Base-by-base conservation (phyloP, 2,888 invertebrate species). In the Caenorhabditis japonica region DNA sequence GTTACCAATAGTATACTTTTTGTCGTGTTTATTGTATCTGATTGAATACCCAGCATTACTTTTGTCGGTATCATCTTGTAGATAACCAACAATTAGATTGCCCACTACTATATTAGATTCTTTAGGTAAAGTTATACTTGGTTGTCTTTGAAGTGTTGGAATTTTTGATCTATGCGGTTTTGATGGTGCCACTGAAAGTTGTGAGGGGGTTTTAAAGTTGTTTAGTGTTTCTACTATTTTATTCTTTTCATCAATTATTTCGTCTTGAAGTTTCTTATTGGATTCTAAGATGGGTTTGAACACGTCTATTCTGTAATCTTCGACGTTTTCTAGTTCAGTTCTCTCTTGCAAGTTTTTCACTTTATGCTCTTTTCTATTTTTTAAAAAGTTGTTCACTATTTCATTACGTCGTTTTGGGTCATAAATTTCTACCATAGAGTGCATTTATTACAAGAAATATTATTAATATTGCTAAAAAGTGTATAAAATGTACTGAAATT, bases 211-310 rank as follows among this genome's bases (percentile, higher is more conserved):
- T n/a, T n/a, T n/a, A n/a, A 49, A 51, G 3, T 25, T 43, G 46
- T 79, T 76, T 7, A 79, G 55, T 33, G 77, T 79, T 71, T 77
- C 36, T 51, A 77, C 75, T 64, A 79, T 79, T 44, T 79, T 75
- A 41, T 79, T 79, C 51, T 76, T 76, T 39, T 79, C 79, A 64
- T 79, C 77, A 61, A 79, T 79, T 8, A 79, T 75, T 71, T 79
- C 78, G n/a, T n/a, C n/a, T n/a, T n/a, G n/a, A n/a, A n/a, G n/a
- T n/a, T n/a, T n/a, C n/a, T n/a, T n/a, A n/a, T n/a, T n/a, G n/a
- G n/a, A n/a, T n/a, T n/a, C n/a, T n/a, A n/a, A n/a, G n/a, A n/a
- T n/a, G n/a, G n/a, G n/a, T n/a, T n/a, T n/a, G n/a, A n/a, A n/a
- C n/a, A n/a, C n/a, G n/a, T n/a, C n/a, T n/a, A n/a, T n/a, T n/a